Evolutionary conservation across 2,113 vertebrate genomes (phyloP), one percentile per base, ranked within the genome.

Genomic region (Phyllostomus discolor): DNA sequence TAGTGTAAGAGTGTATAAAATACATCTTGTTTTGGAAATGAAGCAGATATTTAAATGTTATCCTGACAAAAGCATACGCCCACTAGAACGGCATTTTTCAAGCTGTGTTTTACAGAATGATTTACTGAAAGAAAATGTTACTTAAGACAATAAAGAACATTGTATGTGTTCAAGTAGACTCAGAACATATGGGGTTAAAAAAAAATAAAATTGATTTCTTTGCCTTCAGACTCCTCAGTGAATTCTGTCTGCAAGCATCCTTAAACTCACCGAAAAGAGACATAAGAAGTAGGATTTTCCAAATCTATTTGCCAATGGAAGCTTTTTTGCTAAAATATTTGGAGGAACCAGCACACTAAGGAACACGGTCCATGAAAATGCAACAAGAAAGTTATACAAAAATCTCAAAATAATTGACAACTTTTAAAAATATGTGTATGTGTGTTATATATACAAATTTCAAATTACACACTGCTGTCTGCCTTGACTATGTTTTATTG

Each of bases 11-110:
- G n/a, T 54, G 66, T 43, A 43, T 69, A 14, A 50, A 92, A 88
- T 24, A 26, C 4, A 80, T 57, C 69, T 80, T 84, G 22, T 90
- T 93, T 93, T 15, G 24, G 38, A 82, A 95, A 79, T 59, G 35
- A 83, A 80, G 4, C 69, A 69, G 92, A 62, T 31, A 90, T 69
- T 83, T 91, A 88, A 97, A 91, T 28, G 82, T 76, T 72, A 67
- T 48, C 50, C 91, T 93, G 59, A 70, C 67, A 89, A 89, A 93
- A 72, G 26, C 52, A 43, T 19, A 7, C 54, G 12, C 20, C 38
- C 35, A 73, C 43, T 5, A 83, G 26, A 59, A 64, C 10, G 67
- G 16, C 59, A 72, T 67, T 86, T 59, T 19, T 57, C 83, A 91
- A 85, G 33, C 3, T 50, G 17, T 10, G n/a, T 33, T 88, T 88